Evolutionary conservation across 1,140 invertebrate species (phyloP).

Genomic region (Pseudomyrmex flavicornis): DNA sequence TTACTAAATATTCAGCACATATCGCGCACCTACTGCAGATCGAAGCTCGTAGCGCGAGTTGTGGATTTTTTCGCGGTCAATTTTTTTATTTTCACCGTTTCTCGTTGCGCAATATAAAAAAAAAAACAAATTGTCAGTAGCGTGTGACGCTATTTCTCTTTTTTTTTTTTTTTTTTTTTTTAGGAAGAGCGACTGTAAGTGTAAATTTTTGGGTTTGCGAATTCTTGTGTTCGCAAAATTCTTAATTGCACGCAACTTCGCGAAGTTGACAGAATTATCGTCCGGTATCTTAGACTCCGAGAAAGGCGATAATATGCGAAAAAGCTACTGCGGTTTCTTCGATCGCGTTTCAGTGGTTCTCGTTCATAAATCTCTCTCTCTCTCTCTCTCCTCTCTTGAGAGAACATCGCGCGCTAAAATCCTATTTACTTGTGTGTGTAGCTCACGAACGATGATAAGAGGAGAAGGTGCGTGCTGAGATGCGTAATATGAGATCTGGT

Average conservation of each 20-base stretch:
- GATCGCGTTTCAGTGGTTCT: neutral
- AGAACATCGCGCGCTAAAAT: slow-evolving; percentile 18
- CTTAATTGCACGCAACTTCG: no score
- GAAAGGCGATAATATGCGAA: neutral
- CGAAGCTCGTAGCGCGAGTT: slow-evolving; percentile 60
- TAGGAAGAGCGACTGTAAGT: no score
- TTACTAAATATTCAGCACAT: slow-evolving; percentile 69
- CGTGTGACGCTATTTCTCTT: no score
- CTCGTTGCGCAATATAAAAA: no score
- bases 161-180: no score
- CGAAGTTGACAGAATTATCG: neutral
- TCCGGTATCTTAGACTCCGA: slow-evolving; percentile 4
- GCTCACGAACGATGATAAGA: slow-evolving; percentile 1
- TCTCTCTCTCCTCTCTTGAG: neutral
- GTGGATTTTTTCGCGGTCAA: slow-evolving; percentile 34
- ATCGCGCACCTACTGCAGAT: slow-evolving; percentile 58
- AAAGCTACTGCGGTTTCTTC: slow-evolving; percentile 1
- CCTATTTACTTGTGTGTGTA: neutral
- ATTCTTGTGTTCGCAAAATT: no score
- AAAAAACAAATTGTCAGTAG: no score
- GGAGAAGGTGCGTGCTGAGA: neutral
- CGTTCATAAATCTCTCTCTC: neutral
- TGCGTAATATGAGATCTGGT: slow-evolving; percentile 3
- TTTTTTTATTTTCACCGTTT: neutral
- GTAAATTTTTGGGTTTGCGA: no score